Evolutionary conservation across 2,113 vertebrate species (phyloP).

Genomic region (Sylvilagus bachmani): DNA sequence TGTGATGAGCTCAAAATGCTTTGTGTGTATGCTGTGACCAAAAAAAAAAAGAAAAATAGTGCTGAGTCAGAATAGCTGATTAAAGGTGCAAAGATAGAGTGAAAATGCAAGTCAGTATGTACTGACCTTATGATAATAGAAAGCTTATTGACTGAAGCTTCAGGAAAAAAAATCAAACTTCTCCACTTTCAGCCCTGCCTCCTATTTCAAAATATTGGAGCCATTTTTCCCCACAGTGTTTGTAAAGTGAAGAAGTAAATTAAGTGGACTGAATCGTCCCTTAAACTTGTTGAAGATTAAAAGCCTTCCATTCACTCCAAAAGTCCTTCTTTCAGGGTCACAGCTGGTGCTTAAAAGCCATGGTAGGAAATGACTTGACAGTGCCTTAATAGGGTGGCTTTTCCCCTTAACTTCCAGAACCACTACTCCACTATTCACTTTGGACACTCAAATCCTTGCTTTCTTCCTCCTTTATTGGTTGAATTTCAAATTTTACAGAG

Average conservation of each 20-base stretch:
- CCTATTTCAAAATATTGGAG: background rate
- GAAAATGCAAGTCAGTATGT: background rate
- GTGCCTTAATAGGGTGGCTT: rapidly evolving
- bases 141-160: background rate
- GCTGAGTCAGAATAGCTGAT: background rate
- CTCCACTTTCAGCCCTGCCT: background rate
- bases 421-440: background rate
- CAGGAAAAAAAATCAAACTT: background rate
- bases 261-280: background rate
- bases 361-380: background rate
- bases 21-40: background rate
- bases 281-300: background rate
- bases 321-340: background rate
- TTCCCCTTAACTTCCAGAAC: background rate
- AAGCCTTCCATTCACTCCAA: background rate
- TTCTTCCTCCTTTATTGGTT: background rate
- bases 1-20: background rate
- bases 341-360: background rate
- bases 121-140: background rate
- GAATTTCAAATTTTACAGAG: background rate
- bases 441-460: background rate
- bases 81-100: background rate
- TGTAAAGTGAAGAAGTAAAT: background rate
- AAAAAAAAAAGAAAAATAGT: background rate
- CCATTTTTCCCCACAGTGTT: background rate